A percentile compares a stretch with the other conserved stretches of the same genome.
Evolutionary conservation across 1,140 invertebrate species (phyloP).

Genomic region (Dolichoris vasculosae): DNA sequence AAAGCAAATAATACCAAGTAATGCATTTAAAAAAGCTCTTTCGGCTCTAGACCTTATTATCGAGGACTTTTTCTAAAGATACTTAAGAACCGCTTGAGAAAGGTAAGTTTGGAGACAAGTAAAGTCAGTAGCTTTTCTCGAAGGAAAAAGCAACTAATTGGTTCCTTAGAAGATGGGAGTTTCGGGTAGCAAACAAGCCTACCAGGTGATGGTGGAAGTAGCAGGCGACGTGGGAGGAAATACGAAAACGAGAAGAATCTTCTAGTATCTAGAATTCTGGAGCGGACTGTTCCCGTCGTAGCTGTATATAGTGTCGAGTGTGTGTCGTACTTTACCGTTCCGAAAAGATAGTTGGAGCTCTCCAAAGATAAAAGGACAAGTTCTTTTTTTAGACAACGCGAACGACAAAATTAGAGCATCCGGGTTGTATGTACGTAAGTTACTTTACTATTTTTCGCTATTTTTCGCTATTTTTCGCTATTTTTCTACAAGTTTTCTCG

Average conservation of each 20-base stretch:
- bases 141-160: conserved; percentile 69
- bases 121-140: conserved; percentile 52
- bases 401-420: conserved; percentile 64
- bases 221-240: conserved; percentile 48
- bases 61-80: conserved; percentile 38
- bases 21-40: neutral
- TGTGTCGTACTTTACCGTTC: conserved; percentile 60
- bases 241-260: conserved; percentile 58
- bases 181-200: conserved; percentile 64
- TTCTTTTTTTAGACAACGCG: conserved; percentile 63
- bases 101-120: conserved; percentile 43
- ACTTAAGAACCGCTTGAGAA: conserved; percentile 17
- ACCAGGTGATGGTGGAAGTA: conserved; percentile 43
- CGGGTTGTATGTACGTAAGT: conserved; percentile 51
- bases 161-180: conserved; percentile 63
- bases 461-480: neutral
- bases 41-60: conserved; percentile 37
- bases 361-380: conserved; percentile 59
- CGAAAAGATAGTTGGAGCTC: conserved; percentile 63
- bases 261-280: conserved; percentile 66
- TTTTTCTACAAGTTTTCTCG: neutral
- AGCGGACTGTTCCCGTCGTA: conserved; percentile 55
- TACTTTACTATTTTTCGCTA: conserved; percentile 3
- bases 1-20: neutral
- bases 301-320: conserved; percentile 55